Percentiles rank a stretch among this genome's conserved stretches.
Conservation (phyloP, 2,888 invertebrate species). For the Papilio gigon region DNA sequence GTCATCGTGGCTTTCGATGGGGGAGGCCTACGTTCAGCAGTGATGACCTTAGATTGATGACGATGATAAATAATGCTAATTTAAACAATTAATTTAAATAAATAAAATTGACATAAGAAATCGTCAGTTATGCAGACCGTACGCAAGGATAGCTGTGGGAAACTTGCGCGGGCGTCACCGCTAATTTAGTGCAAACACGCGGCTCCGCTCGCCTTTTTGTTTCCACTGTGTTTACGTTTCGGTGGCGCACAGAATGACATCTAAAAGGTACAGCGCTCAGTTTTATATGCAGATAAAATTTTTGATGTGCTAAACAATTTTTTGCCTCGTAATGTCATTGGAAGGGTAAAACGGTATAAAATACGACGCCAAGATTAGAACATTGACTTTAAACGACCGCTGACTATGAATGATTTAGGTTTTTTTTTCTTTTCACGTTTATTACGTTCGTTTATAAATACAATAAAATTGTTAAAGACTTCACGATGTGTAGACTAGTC, state of each 20-base stretch:
- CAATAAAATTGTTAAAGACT: no score
- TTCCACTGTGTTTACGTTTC: constrained; percentile 54
- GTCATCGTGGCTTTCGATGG: no score
- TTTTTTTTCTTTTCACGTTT: neutral
- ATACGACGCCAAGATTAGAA: constrained; percentile 16
- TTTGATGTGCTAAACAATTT: constrained; percentile 31
- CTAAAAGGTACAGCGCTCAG: constrained; percentile 39
- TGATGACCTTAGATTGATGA: no score
- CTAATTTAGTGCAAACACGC: constrained; percentile 75
- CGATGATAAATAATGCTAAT: no score
- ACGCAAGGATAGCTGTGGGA: constrained; percentile 67
- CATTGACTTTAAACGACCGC: constrained; percentile 11
- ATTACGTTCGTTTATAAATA: neutral
- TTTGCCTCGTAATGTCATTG: constrained; percentile 22
- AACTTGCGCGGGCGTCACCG: constrained; percentile 68
- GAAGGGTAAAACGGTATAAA: constrained; percentile 20
- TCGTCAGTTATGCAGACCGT: constrained; percentile 54
- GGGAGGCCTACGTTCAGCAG: no score
- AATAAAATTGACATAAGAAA: neutral
- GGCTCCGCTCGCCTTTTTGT: constrained; percentile 57
- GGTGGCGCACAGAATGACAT: constrained; percentile 47
- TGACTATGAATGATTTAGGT: constrained; percentile 3
- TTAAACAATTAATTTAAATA: no score
- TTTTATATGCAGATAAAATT: constrained; percentile 22
- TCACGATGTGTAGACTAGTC: no score